Evolutionary conservation across 1,140 invertebrate genomes (phyloP), one percentile per base, ranked within the genome.

Genomic region (Penaeus indicus): DNA sequence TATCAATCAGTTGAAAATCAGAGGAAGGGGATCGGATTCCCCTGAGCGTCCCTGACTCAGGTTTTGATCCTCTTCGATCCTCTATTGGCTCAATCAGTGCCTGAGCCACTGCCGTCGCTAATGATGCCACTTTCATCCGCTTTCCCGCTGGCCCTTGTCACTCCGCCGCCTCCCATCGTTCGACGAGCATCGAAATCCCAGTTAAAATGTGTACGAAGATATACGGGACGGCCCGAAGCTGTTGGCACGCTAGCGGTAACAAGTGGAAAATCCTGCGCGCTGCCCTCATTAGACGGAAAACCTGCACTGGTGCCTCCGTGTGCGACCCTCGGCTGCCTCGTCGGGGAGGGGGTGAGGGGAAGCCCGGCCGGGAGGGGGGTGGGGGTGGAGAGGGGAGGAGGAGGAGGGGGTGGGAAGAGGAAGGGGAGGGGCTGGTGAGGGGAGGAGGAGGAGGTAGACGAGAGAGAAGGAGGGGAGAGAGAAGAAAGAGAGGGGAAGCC

Each of bases 41-140:
- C 86, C 86, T 69, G 64, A 88, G 86, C 86, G 86, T 42, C 80
- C 86, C 86, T 88, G 86, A 88, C 86, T 88, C 86, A 83, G 86
- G 86, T 88, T 88, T 88, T 88, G 86, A 88, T 88, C 86, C 86
- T 88, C 86, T 88, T 88, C 86, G 86, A 88, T 88, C 86, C 80
- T 88, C 86, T 83, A 88, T 88, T 88, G 86, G 86, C 86, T 88
- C 86, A 88, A 88, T 88, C 86, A 88, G 86, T 75, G 86, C 86
- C 86, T 83, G 86, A 88, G 86, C 86, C 80, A 42, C 86, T 88
- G 80, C 86, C 86, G 80, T 75, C 86, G 86, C 86, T 88, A 88
- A 88, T 88, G 86, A 88, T 88, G 86, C 86, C 86, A 88, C 86
- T 88, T 88, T 67, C 86, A 88, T 88, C 86, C 86, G 79, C 86